phyloP scores from a whole-genome alignment of 2,888 invertebrate genomes.

The Epinotia brunnichana region DNA sequence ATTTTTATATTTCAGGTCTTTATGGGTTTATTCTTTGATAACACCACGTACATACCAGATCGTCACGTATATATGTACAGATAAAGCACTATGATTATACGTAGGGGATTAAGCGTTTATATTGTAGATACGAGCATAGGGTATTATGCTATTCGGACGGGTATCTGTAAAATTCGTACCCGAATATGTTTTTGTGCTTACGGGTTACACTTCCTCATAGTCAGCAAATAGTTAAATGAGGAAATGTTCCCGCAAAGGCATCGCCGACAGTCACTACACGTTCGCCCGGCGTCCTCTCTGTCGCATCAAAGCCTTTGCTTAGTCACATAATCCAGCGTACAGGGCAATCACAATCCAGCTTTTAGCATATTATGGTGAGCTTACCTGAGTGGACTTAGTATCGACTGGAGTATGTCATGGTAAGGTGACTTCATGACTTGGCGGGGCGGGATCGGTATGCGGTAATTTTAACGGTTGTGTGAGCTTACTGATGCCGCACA shows the following conservation, averaged over 20 bases:
- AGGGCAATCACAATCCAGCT: conserved; percentile 5
- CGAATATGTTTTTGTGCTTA: neutral
- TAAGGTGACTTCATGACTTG: too few species aligned
- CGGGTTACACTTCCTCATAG: neutral
- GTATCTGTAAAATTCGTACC: neutral
- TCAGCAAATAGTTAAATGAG: conserved; percentile 5
- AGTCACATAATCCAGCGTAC: conserved; percentile 16
- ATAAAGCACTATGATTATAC: neutral
- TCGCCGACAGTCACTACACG: conserved; percentile 1
- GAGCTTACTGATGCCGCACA: too few species aligned
- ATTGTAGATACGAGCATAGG: neutral
- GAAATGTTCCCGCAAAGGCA: conserved; percentile 6
- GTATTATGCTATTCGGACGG: neutral
- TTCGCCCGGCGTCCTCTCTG: conserved; percentile 11
- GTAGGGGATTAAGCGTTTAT: conserved; percentile 6
- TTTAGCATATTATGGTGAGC: neutral
- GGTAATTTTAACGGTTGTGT: too few species aligned
- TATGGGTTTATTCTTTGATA: neutral
- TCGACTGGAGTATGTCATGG: neutral
- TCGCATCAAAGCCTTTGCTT: conserved; percentile 28
- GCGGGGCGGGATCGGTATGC: too few species aligned
- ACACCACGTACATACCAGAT: neutral
- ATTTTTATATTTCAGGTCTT: conserved; percentile 43
- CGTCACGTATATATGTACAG: neutral
- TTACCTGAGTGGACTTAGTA: neutral